These are phyloP conservation scores for Elephantulus edwardii DNA, from an alignment of 2,113 vertebrate species.

Conservation along the genomic window DNA sequence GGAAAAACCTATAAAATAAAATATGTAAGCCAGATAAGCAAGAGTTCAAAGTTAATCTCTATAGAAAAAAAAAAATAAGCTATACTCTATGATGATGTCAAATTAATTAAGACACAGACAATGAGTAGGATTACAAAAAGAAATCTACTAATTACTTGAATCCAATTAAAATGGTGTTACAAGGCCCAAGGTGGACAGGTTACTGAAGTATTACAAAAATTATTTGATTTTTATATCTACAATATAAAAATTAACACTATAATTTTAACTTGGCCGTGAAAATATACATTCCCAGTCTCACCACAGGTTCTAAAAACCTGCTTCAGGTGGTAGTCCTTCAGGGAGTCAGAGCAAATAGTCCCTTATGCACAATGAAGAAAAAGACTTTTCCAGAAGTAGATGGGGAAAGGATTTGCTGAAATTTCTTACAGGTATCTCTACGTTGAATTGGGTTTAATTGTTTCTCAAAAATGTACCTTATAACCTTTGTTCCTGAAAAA, in stretches of 20 bases:
- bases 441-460: background rate
- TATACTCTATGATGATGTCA: slow-evolving; percentile 21
- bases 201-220: slow-evolving; percentile 32
- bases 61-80: slow-evolving; percentile 61
- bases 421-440: background rate
- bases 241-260: slow-evolving; percentile 23
- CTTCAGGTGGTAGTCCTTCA: background rate
- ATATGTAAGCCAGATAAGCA: slow-evolving; percentile 36
- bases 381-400: background rate
- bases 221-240: slow-evolving; percentile 35
- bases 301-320: background rate
- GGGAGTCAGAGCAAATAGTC: background rate
- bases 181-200: background rate
- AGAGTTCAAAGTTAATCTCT: slow-evolving; percentile 23
- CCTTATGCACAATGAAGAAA: background rate
- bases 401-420: background rate
- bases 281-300: background rate
- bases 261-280: slow-evolving; percentile 8
- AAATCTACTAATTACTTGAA: slow-evolving; percentile 11
- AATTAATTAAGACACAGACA: slow-evolving; percentile 62
- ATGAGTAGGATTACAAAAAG: slow-evolving; percentile 33
- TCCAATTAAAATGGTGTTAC: slow-evolving; percentile 25
- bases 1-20: slow-evolving; percentile 49
- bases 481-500: background rate
- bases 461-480: background rate